phyloP scores from a whole-genome alignment of 2,113 vertebrate species.

The Melanostigma gelatinosum region DNA sequence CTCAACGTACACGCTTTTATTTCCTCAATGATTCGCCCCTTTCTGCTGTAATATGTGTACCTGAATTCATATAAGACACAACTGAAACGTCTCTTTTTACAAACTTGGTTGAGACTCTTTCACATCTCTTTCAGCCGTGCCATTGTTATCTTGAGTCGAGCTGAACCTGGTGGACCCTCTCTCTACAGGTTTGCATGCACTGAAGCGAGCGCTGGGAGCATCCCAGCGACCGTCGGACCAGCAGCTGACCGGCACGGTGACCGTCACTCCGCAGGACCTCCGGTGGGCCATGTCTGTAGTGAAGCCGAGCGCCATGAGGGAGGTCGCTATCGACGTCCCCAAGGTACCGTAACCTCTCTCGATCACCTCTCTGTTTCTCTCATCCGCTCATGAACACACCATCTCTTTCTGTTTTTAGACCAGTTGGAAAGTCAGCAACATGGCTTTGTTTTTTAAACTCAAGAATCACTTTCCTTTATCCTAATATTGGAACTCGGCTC shows the following conservation, averaged over 20 bases:
- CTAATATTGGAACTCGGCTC: not conserved
- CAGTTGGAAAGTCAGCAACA: not conserved
- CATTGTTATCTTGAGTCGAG: not conserved
- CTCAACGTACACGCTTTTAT: slow-evolving; percentile 16
- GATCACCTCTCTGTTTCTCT: too few relatives aligned
- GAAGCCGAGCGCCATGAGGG: slow-evolving; percentile 98
- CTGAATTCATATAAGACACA: not conserved
- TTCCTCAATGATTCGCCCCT: slow-evolving; percentile 17
- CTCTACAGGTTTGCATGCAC: slow-evolving; percentile 86
- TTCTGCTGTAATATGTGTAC: not conserved
- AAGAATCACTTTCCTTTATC: not conserved
- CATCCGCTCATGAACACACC: not conserved
- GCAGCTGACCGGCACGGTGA: slow-evolving; percentile 84
- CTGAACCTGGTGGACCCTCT: not conserved
- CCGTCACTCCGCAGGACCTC: slow-evolving; percentile 89
- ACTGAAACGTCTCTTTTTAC: not conserved
- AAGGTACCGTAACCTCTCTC: slow-evolving; percentile 80
- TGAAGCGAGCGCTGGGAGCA: slow-evolving; percentile 82
- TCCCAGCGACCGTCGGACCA: slow-evolving; percentile 78
- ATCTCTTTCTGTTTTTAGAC: not conserved
- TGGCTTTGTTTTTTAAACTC: not conserved
- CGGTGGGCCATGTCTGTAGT: slow-evolving; percentile 89
- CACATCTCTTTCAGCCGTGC: slow-evolving; percentile 1
- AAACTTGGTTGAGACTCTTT: not conserved
- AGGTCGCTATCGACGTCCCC: slow-evolving; percentile 95